Base-by-base conservation (phyloP, 2,797 vertebrate genomes). In the Myotis planiceps region DNA sequence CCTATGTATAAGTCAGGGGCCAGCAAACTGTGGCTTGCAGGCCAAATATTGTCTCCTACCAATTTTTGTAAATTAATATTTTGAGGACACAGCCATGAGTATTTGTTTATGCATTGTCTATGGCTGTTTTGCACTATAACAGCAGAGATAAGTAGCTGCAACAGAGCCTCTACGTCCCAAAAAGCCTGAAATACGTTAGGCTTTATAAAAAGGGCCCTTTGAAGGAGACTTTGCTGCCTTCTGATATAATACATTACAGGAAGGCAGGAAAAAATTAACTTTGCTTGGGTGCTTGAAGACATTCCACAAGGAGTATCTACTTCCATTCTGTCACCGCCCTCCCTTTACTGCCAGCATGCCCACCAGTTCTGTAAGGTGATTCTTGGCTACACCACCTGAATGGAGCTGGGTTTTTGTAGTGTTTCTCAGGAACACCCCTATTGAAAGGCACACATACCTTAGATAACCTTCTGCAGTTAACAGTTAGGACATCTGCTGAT, bases 341-440 rank as follows among this genome's bases (percentile, higher is more conserved):
- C 3, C 0, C 14, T 42, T 42, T 25, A 4, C 9, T 42, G 32
- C 3, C 32, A 49, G 45, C 19, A 9, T 5, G 27, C 39, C 37
- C 0, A 0, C 19, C 19, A 19, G 3, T 9, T 84, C 63, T 47
- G 0, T 9, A 15, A 15, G 23, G 27, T 5, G 19, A 3, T 23
- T 32, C 18, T 49, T 34, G 63, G 49, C 60, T 90, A 29, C 81
- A 32, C 47, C 42, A 60, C 19, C 3, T 2, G 21, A 92, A 66
- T 9, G 18, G 88, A 49, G 8, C 1, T 21, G 13, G 13, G 4
- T 25, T 71, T 79, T 42, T 42, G 4, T 49, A 23, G 10, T 39
- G 9, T 45, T 55, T 78, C 49, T 90, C 27, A 49, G 13, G 55
- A 93, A 25, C 16, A 32, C 2, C n/a, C 2, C 29, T 82, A 3